These are phyloP conservation scores for Emys orbicularis DNA, from an alignment of 2,797 vertebrate species.

Conservation along the genomic window DNA sequence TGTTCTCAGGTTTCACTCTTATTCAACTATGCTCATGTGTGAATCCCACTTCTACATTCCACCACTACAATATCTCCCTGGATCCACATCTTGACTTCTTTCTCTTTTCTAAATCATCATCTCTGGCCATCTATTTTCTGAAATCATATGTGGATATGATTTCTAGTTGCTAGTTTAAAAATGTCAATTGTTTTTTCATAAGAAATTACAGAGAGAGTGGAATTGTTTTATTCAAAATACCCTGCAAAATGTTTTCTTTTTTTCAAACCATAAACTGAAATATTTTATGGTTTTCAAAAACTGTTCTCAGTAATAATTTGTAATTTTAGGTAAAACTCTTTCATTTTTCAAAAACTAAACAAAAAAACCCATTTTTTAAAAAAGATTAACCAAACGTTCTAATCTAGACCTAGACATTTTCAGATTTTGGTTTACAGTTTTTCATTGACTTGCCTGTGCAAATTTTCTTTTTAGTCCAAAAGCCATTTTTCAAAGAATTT, in stretches of 20 bases:
- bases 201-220: fast-evolving
- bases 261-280: background rate
- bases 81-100: background rate
- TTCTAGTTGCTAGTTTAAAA: background rate
- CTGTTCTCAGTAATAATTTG: fast-evolving
- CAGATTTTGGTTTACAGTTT: background rate
- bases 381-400: background rate
- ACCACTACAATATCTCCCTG: background rate
- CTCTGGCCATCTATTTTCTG: background rate
- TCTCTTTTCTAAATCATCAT: background rate
- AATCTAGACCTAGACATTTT: background rate
- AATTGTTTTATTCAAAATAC: background rate
- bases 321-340: background rate
- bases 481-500: background rate
- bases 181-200: background rate
- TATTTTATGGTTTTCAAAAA: background rate
- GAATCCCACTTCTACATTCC: background rate
- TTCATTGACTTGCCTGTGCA: background rate
- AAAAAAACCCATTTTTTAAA: background rate
- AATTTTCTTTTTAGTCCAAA: background rate
- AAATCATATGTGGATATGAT: background rate
- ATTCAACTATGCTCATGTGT: background rate
- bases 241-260: background rate
- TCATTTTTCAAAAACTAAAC: background rate
- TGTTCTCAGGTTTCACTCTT: background rate